Evolutionary conservation across 2,888 invertebrate species (phyloP).

Genomic region (Xestia rhomboidea): DNA sequence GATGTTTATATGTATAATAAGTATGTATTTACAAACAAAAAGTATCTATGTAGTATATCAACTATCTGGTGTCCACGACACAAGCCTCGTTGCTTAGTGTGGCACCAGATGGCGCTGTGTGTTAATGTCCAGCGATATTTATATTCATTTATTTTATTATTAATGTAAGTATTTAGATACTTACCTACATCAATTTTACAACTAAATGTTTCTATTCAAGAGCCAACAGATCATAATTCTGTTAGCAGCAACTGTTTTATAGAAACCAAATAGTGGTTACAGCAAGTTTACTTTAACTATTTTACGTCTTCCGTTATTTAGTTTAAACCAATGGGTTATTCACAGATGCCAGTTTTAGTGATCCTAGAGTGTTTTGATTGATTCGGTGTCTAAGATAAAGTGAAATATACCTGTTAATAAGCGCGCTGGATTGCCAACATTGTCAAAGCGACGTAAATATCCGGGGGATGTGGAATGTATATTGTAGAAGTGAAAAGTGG

Average conservation of each 20-base stretch:
- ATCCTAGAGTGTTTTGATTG: not conserved
- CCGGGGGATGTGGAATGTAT: not conserved
- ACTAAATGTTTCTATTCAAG: constrained; percentile 11
- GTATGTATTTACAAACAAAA: too few species aligned
- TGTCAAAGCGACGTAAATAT: not conserved
- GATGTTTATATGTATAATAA: too few species aligned
- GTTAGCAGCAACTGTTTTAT: constrained; percentile 45
- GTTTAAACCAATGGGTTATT: constrained; percentile 21
- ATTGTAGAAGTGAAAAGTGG: too few species aligned
- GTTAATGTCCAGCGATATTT: too few species aligned
- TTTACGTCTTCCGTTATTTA: constrained; percentile 58
- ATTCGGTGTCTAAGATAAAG: not conserved
- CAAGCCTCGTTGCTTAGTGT: too few species aligned
- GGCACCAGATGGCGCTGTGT: too few species aligned
- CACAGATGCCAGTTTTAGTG: not conserved
- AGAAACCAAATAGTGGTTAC: constrained; percentile 34
- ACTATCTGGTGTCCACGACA: too few species aligned
- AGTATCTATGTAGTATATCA: too few species aligned
- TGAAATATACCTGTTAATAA: not conserved
- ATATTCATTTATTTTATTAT: too few species aligned
- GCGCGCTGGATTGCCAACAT: not conserved
- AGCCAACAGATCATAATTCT: constrained; percentile 44
- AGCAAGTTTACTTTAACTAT: constrained; percentile 33
- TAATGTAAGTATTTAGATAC: too few species aligned
- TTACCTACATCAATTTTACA: too few species aligned